phyloP scores from a whole-genome alignment of 2,888 invertebrate species.

The Drosophila multiciliata region DNA sequence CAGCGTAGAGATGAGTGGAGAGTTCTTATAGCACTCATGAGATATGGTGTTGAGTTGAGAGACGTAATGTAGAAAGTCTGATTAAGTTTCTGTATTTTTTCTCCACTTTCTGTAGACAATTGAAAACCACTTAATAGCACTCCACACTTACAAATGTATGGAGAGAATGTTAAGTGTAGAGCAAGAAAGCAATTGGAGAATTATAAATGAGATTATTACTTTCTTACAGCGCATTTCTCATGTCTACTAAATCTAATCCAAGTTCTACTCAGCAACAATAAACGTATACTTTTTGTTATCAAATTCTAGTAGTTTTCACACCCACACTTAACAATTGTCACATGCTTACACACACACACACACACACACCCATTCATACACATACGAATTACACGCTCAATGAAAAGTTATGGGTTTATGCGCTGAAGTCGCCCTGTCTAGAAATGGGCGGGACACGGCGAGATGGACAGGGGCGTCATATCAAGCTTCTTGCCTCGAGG shows the following conservation, averaged over 20 bases:
- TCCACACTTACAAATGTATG: neutral
- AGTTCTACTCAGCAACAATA: conserved; percentile 13
- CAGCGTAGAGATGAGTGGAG: neutral
- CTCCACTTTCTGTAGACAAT: neutral
- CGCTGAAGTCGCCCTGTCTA: conserved; percentile 1
- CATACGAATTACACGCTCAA: conserved; percentile 48
- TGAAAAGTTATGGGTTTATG: conserved; percentile 65
- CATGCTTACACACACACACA: conserved; percentile 30
- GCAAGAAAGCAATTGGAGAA: neutral
- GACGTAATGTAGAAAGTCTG: neutral
- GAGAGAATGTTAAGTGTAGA: neutral
- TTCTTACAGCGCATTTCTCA: conserved; percentile 10
- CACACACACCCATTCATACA: conserved; percentile 22
- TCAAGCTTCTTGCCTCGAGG: conserved; percentile 30
- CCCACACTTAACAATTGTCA: conserved; percentile 56
- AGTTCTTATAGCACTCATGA: neutral
- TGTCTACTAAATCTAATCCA: neutral
- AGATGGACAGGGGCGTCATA: neutral
- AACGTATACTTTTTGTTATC: conserved; percentile 46
- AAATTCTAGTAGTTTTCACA: conserved; percentile 61
- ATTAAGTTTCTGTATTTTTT: neutral
- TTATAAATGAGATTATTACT: neutral
- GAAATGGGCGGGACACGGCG: neutral
- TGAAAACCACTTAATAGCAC: neutral
- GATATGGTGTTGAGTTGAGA: neutral